Evolutionary conservation across 1,140 invertebrate genomes (phyloP).

Genomic region (Neoseiulus cucumeris): DNA sequence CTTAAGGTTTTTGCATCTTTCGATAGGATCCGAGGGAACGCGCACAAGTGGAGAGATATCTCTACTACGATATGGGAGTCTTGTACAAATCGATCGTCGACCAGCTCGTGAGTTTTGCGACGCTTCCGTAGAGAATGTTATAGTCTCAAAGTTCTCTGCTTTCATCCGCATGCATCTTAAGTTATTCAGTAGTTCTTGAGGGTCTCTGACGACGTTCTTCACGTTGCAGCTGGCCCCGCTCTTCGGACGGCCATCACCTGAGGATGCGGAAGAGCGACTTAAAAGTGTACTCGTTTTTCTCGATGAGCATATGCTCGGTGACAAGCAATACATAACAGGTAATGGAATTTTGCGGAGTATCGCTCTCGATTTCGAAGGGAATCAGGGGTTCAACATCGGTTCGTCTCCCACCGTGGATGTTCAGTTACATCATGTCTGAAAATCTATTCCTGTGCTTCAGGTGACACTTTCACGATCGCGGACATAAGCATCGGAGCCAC

Average conservation of each 20-base stretch:
- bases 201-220: too few relatives aligned
- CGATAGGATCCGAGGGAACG: not conserved
- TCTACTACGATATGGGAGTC: constrained; percentile 1
- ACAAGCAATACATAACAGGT: not conserved
- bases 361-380: too few relatives aligned
- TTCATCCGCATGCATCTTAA: too few relatives aligned
- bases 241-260: not conserved
- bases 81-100: constrained; percentile 4
- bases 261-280: not conserved
- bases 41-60: not conserved
- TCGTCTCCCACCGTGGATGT: too few relatives aligned
- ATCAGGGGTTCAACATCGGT: too few relatives aligned
- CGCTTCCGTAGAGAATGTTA: too few relatives aligned
- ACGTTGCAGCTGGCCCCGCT: not conserved
- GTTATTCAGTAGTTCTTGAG: too few relatives aligned
- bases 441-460: too few relatives aligned
- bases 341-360: not conserved
- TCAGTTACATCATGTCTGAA: too few relatives aligned
- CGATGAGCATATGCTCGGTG: not conserved
- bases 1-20: not conserved
- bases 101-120: not conserved
- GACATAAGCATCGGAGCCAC: too few relatives aligned
- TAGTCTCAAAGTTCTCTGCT: too few relatives aligned
- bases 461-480: too few relatives aligned
- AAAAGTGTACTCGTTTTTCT: not conserved